Conservation (phyloP, 2,113 vertebrate genomes). For the Laticauda colubrina region DNA sequence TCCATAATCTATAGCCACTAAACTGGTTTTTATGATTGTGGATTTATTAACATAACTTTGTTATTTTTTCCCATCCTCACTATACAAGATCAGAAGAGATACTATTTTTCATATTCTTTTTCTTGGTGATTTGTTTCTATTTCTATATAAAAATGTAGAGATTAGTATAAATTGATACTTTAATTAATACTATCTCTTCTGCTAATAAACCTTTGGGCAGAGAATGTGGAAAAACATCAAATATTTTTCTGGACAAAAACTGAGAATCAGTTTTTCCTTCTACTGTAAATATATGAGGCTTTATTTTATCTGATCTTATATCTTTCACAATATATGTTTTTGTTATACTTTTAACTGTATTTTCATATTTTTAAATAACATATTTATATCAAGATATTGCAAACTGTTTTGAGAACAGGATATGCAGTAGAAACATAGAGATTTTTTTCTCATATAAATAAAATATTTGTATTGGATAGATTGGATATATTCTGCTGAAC, state of each 20-base stretch:
- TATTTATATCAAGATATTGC: not conserved
- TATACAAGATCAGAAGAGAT: slow-evolving; percentile 23
- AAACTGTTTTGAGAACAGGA: not conserved
- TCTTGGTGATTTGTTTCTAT: not conserved
- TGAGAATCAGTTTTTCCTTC: not conserved
- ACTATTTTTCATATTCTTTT: not conserved
- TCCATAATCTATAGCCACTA: not conserved
- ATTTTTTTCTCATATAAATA: not conserved
- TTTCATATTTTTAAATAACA: not conserved
- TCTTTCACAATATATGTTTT: not conserved
- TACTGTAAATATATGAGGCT: not conserved
- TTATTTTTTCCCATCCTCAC: slow-evolving; percentile 17
- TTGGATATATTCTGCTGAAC: not conserved
- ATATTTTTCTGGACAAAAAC: not conserved
- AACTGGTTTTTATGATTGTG: not conserved
- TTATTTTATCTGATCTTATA: not conserved
- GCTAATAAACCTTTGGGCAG: not conserved
- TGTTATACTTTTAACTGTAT: not conserved
- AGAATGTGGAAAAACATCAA: not conserved
- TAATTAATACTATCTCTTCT: not conserved
- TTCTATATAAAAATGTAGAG: not conserved
- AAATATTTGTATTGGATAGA: not conserved
- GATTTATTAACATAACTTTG: slow-evolving; percentile 47
- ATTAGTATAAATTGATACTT: not conserved
- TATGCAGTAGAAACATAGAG: not conserved